Base-by-base conservation (phyloP, 2,888 invertebrate species). In the Crocallis elinguaria region DNA sequence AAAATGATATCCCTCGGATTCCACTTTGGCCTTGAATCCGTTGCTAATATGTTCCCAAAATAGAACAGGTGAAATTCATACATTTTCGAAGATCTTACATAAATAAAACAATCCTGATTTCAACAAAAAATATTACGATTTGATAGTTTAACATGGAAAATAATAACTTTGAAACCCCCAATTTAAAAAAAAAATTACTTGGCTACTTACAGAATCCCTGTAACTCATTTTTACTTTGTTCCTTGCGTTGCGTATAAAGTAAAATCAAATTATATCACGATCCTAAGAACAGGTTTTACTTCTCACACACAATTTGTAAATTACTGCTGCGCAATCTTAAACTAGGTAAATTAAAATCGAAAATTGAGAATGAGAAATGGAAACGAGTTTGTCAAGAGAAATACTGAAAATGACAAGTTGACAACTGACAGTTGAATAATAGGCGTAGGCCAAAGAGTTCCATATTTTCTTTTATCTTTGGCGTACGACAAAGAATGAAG, bases 171-270 rank as follows among this genome's bases (percentile, higher is more conserved):
- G n/a, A n/a, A n/a, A n/a, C n/a, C n/a, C n/a, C n/a, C n/a, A n/a
- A n/a, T n/a, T n/a, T n/a, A n/a, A 25, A 9, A 9, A n/a, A 3
- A 25, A n/a, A 25, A 25, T 25, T 25, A 25, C 9, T 9, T 25
- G 2, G 7, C 42, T 72, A 82, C 88, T 88, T 69, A 88, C 88
- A 57, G 86, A 72, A 72, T 87, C 86, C 62, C 88, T 81, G 72
- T 86, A 87, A 73, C 84, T 88, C 88, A 88, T 88, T 62, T 69
- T 82, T n/a, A 14, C n/a, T 16, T 36, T 7, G 17, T 37, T 14
- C 23, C 9, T 13, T 14, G n/a, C 7, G 8, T 8, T 7, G 4
- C 1, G 9, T 14, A 9, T n/a, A 1, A 11, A 35, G 3, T 16
- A 17, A 17, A 35, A 35, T n/a, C n/a, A 14, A 4, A 33, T 25